Evolutionary conservation across 92 coral and sea anemone species (phyloP).

Genomic region (Umimayanthus chanpuru): DNA sequence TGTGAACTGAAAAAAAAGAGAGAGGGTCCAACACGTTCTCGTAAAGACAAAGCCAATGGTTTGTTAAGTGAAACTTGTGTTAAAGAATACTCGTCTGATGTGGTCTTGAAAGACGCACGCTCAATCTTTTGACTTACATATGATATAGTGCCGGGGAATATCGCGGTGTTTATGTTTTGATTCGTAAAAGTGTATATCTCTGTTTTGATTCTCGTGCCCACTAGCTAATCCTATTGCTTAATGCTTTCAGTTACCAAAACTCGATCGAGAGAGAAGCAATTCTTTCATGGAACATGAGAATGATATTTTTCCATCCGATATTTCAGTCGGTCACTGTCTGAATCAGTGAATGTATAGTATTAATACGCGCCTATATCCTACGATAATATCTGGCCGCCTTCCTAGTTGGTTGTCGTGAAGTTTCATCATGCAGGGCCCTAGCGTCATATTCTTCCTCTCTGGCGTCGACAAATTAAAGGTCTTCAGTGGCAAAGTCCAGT

Average conservation of each 20-base stretch:
- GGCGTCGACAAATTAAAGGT: no score
- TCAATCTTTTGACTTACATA: no score
- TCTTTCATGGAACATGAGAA: neutral
- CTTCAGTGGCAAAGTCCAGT: no score
- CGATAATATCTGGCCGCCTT: conserved; percentile 66
- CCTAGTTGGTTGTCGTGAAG: conserved; percentile 96
- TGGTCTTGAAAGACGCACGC: neutral
- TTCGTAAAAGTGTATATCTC: no score
- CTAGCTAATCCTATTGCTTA: neutral
- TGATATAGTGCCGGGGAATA: neutral
- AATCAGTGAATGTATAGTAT: neutral
- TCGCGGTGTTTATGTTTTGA: neutral
- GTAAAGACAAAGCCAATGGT: neutral
- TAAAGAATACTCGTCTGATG: neutral
- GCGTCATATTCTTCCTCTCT: no score
- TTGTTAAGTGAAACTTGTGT: neutral
- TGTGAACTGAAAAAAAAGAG: neutral
- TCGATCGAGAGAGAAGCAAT: conserved; percentile 14
- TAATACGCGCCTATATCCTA: neutral
- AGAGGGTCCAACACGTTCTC: neutral
- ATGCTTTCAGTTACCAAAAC: neutral
- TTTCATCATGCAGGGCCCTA: no score
- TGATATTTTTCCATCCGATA: neutral
- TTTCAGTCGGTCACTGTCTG: conserved; percentile 12
- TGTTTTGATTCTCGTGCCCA: neutral